Evolutionary conservation across 2,797 vertebrate genomes (phyloP).

Genomic region (Crenichthys baileyi): DNA sequence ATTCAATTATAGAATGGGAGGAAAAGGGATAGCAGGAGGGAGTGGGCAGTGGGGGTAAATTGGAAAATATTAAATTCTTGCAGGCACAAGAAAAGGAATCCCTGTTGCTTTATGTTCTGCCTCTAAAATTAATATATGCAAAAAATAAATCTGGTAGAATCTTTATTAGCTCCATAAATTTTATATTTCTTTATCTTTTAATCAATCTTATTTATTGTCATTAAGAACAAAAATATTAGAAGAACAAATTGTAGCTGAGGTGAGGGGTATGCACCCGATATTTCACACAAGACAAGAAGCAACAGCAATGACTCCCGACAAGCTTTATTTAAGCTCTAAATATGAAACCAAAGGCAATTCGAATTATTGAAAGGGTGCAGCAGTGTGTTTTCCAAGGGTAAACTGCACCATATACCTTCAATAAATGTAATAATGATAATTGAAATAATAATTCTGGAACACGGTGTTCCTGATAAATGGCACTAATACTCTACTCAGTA

Average conservation of each 20-base stretch:
- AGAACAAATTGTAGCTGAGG: background rate
- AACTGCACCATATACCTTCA: constrained; percentile 1
- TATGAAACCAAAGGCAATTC: constrained; percentile 12
- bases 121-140: constrained; percentile 23
- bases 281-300: constrained; percentile 30
- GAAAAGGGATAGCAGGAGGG: constrained; percentile 10
- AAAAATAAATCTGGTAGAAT: constrained; percentile 9
- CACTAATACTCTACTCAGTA: constrained; percentile 15
- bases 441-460: constrained; percentile 12
- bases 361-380: constrained; percentile 14
- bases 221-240: constrained; percentile 4
- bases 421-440: constrained; percentile 18
- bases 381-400: constrained; percentile 11
- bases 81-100: constrained; percentile 35
- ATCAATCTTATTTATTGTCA: constrained; percentile 15
- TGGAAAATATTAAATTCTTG: constrained; percentile 60
- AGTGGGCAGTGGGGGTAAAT: constrained; percentile 36
- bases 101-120: constrained; percentile 25
- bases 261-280: background rate
- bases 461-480: constrained; percentile 11
- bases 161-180: constrained; percentile 1
- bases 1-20: constrained; percentile 62
- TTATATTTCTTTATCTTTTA: constrained; percentile 10
- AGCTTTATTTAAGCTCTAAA: constrained; percentile 35
- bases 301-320: constrained; percentile 24